phyloP scores from a whole-genome alignment of 1,140 invertebrate species.

The Drosophila nigrodunni region DNA sequence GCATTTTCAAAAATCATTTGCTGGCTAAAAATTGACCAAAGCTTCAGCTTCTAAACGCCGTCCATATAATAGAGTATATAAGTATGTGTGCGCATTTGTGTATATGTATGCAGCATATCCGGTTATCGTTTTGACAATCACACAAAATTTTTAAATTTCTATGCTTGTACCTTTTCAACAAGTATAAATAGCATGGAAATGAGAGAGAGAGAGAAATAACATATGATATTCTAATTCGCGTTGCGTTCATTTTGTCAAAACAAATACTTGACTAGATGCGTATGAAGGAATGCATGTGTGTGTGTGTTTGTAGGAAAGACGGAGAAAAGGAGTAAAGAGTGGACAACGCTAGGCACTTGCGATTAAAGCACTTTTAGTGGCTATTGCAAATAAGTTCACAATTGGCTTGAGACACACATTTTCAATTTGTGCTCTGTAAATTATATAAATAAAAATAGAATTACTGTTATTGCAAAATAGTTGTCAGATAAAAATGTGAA shows the following conservation, averaged over 20 bases:
- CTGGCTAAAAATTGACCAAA: slow-evolving; percentile 36
- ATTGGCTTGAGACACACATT: slow-evolving; percentile 75
- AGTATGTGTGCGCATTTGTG: background rate
- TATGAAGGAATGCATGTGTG: background rate
- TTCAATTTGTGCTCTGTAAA: slow-evolving; percentile 77
- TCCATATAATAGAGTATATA: background rate
- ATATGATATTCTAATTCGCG: too few species aligned
- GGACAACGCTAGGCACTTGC: slow-evolving; percentile 61
- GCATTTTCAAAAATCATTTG: slow-evolving; percentile 25
- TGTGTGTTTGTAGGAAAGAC: background rate
- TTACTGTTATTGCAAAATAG: slow-evolving; percentile 65
- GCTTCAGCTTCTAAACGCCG: background rate
- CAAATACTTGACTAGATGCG: background rate
- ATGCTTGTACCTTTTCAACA: background rate
- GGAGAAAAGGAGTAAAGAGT: slow-evolving; percentile 3
- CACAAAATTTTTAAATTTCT: background rate
- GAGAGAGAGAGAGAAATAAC: too few species aligned
- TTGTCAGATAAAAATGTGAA: slow-evolving; percentile 17
- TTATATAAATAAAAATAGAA: slow-evolving; percentile 76
- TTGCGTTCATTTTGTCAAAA: too few species aligned
- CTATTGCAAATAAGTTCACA: slow-evolving; percentile 77
- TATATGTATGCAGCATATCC: background rate
- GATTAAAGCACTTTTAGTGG: slow-evolving; percentile 73
- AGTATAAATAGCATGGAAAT: background rate
- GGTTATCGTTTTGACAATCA: too few species aligned